phyloP scores from a whole-genome alignment of 2,888 invertebrate genomes.

The Drosophila picticornis region DNA sequence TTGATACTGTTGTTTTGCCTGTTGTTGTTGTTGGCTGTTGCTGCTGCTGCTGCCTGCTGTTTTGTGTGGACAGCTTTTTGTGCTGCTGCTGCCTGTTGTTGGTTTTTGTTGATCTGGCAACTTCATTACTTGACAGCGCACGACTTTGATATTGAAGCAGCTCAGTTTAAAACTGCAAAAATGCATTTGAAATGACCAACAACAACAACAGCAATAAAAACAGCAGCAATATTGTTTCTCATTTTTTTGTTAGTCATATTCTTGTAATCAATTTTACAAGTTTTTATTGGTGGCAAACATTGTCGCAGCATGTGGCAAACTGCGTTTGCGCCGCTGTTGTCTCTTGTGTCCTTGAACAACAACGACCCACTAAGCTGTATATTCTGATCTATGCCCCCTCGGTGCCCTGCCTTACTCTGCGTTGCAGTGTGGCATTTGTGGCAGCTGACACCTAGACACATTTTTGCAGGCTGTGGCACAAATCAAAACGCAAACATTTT shows the following conservation, averaged over 20 bases:
- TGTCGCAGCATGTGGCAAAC: conserved; percentile 68
- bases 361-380: conserved; percentile 51
- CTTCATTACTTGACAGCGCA: conserved; percentile 80
- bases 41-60: conserved; percentile 47
- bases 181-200: conserved; percentile 58
- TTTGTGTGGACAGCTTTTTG: conserved; percentile 65
- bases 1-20: conserved; percentile 30
- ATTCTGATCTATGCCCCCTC: background rate
- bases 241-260: conserved; percentile 47
- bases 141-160: conserved; percentile 74
- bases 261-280: conserved; percentile 79
- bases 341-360: conserved; percentile 52
- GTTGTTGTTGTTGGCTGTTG: conserved; percentile 26
- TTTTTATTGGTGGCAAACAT: conserved; percentile 58
- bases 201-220: conserved; percentile 17
- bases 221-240: conserved; percentile 12
- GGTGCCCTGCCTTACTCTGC: background rate
- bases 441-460: conserved; percentile 79
- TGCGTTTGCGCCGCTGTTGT: conserved; percentile 26
- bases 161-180: conserved; percentile 38
- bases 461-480: conserved; percentile 74
- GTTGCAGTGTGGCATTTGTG: conserved; percentile 46
- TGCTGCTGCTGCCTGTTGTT: conserved; percentile 58
- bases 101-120: conserved; percentile 81
- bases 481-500: conserved; percentile 83